Conservation (phyloP, 2,888 invertebrate species). For the Pristionchus arcanus region DNA sequence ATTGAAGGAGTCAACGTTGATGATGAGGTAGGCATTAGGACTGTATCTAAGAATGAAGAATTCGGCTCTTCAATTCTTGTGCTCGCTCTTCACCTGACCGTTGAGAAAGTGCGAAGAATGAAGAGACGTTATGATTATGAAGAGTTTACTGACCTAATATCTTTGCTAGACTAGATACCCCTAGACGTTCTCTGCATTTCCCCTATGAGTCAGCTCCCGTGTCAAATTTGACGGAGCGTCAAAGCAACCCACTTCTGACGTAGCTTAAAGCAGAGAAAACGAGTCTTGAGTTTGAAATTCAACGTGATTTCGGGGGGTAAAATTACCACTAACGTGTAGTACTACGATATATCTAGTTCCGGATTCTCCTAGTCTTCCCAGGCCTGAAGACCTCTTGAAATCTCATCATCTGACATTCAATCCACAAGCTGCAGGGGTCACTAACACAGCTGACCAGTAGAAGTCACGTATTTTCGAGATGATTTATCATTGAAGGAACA, state of each 20-base stretch:
- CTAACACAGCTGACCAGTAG: conserved; percentile 4
- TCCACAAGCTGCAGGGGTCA: background rate
- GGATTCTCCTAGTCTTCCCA: background rate
- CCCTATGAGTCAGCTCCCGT: background rate
- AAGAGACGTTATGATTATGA: background rate
- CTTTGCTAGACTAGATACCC: background rate
- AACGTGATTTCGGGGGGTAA: background rate
- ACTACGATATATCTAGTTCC: background rate
- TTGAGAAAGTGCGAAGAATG: background rate
- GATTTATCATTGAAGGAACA: background rate
- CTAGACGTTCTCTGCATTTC: background rate
- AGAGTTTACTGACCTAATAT: no score
- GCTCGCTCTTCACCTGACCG: no score
- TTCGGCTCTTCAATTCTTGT: no score
- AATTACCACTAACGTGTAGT: background rate
- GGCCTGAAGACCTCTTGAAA: background rate
- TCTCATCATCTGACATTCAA: conserved; percentile 13
- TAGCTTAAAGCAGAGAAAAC: background rate
- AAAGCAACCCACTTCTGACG: background rate
- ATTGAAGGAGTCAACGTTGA: conserved; percentile 38
- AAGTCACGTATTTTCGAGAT: background rate
- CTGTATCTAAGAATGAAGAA: no score
- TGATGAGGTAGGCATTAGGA: background rate
- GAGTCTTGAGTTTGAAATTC: background rate
- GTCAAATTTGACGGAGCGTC: background rate